Evolutionary conservation across 2,797 vertebrate genomes (phyloP), one percentile per base, ranked within the genome.

Genomic region (Scomberomorus guttatus): DNA sequence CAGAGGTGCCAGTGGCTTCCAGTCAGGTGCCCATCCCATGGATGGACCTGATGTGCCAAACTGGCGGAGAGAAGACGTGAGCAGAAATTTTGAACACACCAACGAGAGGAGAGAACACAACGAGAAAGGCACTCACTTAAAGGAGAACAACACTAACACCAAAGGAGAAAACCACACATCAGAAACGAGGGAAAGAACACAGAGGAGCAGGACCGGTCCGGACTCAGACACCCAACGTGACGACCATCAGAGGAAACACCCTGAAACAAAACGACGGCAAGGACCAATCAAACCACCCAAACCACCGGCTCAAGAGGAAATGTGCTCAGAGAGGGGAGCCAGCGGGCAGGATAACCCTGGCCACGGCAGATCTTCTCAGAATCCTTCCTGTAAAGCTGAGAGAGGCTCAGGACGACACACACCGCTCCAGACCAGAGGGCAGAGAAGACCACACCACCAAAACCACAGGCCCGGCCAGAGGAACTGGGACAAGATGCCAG

Each of bases 401-500:
- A 94, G 92, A 72, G 93, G 89, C 46, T 90, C 88, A 17, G 93
- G 93, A 70, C 94, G 94, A 79, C 94, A 94, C 32, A 84, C 93
- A 5, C 76, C 90, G 5, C 44, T 89, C 34, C 95, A 96, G 67
- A 92, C 93, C 13, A 84, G 85, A 89, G 96, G 94, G 29, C 94
- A 94, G 70, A 94, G 94, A 81, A 93, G 94, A 82, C 62, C 92
- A 0, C 92, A 94, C 80, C 90, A 94, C 77, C 94, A 94, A 17
- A 95, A 95, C 82, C 93, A 90, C 78, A 95, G 93, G 18, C 89
- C 90, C 0, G 92, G 91, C 64, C 96, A 92, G 84, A 95, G 95
- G 81, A 98, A 93, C 84, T 95, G 94, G 81, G 93, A 93, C 58
- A 96, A 96, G 71, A 70, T 96, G 56, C 96, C 97, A 64, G 97